Evolutionary conservation across 2,888 invertebrate species (phyloP), one percentile per base, ranked within the genome.

Genomic region (Holacanthella duospinosa): DNA sequence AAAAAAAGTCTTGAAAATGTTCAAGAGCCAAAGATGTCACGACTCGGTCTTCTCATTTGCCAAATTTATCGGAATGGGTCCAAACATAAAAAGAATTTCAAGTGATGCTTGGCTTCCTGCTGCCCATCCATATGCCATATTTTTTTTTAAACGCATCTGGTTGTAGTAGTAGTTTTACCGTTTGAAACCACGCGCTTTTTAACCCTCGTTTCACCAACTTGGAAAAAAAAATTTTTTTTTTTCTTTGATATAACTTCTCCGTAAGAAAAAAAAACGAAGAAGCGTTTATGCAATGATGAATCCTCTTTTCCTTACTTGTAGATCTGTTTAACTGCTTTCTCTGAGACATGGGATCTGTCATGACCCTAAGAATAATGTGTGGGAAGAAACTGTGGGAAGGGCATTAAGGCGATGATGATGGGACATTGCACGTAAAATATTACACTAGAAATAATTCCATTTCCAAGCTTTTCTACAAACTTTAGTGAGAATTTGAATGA

Each of bases 11-110:
- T 21, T 48, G 6, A 4, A 21, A n/a, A 48, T n/a, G 19, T 21
- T 48, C 4, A 21, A 56, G 56, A 61, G 56, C 16, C 44, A 44
- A 61, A 61, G 58, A 62, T 62, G 62, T 62, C 62, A 62, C 62
- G 53, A 58, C 25, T 62, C 62, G 28, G 21, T 25, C 28, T 28
- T 28, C 56, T 57, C 58, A 59, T 63, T 63, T 43, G 27, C 43
- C 19, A 63, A 63, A 63, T 63, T 63, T 63, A 63, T 63, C 59
- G 59, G 55, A 59, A 43, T 54, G 43, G 55, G 36, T 59, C 53
- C 58, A 44, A 28, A 56, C 62, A 59, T 63, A 59, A 63, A 63
- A 59, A 55, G 55, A 63, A 63, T 60, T 56, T 59, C 55, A 55
- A 57, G 57, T 57, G 57, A 29, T 29, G 24, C 43, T 58, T 58